phyloP scores from a whole-genome alignment of 2,888 invertebrate genomes.

The Onthophagus sagittarius region DNA sequence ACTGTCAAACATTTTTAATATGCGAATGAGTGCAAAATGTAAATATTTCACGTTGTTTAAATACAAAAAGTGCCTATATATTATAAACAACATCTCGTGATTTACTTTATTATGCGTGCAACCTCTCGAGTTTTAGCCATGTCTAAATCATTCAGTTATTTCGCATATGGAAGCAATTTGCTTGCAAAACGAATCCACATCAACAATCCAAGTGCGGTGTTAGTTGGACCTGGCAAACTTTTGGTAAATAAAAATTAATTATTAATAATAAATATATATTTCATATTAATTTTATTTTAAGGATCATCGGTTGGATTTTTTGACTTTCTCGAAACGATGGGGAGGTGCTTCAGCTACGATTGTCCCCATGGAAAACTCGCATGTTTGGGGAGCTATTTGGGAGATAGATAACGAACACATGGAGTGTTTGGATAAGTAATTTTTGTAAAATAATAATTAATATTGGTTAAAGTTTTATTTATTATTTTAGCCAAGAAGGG shows the following conservation, averaged over 20 bases:
- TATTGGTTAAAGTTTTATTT: background rate
- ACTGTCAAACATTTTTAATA: too few species aligned
- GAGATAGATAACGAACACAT: slow-evolving; percentile 61
- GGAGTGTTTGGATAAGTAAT: slow-evolving; percentile 57
- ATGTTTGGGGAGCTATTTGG: slow-evolving; percentile 81
- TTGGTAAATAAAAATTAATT: slow-evolving; percentile 47
- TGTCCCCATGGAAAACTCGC: slow-evolving; percentile 54
- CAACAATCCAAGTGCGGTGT: slow-evolving; percentile 71
- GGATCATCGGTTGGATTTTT: slow-evolving; percentile 69
- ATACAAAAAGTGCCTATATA: too few species aligned
- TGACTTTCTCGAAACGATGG: slow-evolving; percentile 65
- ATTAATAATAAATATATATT: background rate
- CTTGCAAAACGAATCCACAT: slow-evolving; percentile 73
- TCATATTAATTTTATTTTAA: background rate
- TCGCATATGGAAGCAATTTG: slow-evolving; percentile 89
- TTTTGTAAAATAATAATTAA: slow-evolving; percentile 2
- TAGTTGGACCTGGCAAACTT: slow-evolving; percentile 65
- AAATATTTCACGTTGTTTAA: too few species aligned
- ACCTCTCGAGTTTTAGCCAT: slow-evolving; percentile 22
- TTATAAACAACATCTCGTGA: too few species aligned
- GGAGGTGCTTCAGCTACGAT: slow-evolving; percentile 80
- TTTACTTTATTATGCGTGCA: background rate
- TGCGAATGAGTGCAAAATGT: too few species aligned
- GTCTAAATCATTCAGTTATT: slow-evolving; percentile 67
- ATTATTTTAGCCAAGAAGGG: slow-evolving; percentile 60